A percentile compares a stretch with the other conserved stretches of the same genome.
Evolutionary conservation across 2,113 vertebrate genomes (phyloP).

Genomic region (Labrus mixtus): DNA sequence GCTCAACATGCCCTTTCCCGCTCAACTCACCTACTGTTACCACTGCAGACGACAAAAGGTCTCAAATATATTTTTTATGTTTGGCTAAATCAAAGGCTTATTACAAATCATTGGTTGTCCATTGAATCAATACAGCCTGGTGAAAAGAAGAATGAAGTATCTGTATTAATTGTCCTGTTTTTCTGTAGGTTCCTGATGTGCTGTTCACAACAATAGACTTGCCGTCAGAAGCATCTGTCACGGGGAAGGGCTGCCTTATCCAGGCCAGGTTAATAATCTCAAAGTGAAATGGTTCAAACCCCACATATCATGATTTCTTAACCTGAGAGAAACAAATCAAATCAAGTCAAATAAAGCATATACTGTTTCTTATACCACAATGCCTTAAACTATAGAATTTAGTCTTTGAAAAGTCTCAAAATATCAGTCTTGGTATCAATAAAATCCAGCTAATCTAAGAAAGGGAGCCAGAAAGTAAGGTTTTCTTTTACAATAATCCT

Average conservation of each 20-base stretch:
- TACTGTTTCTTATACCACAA: too few relatives aligned
- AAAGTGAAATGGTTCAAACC: not conserved
- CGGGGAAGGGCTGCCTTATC: conserved; percentile 94
- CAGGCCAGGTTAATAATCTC: conserved; percentile 89
- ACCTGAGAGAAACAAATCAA: not conserved
- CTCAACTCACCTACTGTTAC: conserved; percentile 95
- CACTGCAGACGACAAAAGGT: conserved; percentile 95
- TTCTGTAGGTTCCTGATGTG: conserved; percentile 90
- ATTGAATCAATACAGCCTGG: not conserved
- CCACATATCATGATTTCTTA: not conserved
- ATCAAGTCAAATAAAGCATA: not conserved
- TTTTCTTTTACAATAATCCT: too few relatives aligned
- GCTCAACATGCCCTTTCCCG: conserved; percentile 97
- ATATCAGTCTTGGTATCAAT: too few relatives aligned
- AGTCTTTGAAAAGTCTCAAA: too few relatives aligned
- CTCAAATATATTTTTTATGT: conserved; percentile 49
- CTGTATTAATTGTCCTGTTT: not conserved
- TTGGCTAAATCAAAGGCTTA: not conserved
- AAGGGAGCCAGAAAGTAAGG: too few relatives aligned
- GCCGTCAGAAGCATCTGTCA: conserved; percentile 87
- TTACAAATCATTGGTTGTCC: not conserved
- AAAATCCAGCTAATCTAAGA: too few relatives aligned
- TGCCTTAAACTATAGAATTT: too few relatives aligned
- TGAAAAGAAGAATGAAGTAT: not conserved
- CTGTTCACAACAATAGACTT: conserved; percentile 95